Conservation (phyloP, 2,113 vertebrate genomes). For the Sylvietta virens region DNA sequence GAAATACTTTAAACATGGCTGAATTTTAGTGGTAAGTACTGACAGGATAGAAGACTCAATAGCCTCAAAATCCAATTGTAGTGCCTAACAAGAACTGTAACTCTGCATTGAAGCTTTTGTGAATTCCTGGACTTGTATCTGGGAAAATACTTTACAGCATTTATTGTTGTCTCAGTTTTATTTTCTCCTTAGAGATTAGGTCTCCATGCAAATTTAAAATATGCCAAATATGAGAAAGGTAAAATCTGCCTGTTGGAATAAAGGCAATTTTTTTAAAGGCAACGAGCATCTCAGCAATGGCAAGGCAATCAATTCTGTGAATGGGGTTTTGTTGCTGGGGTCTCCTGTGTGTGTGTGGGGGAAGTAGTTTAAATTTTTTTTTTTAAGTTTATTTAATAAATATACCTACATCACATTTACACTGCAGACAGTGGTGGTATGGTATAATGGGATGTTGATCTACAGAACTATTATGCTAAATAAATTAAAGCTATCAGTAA, state of each 20-base stretch:
- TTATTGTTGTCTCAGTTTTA: not conserved
- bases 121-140: slow-evolving; percentile 9
- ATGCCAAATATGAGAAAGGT: not conserved
- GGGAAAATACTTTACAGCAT: slow-evolving; percentile 1
- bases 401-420: not conserved
- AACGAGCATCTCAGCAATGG: not conserved
- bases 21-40: slow-evolving; percentile 22
- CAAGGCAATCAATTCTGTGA: not conserved
- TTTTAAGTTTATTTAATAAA: not conserved
- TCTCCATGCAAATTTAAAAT: not conserved
- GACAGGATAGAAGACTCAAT: slow-evolving; percentile 18
- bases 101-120: not conserved
- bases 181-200: not conserved
- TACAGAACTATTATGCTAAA: not conserved
- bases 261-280: not conserved
- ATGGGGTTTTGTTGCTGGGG: not conserved
- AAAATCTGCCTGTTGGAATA: not conserved
- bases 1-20: slow-evolving; percentile 6
- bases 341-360: not conserved
- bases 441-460: not conserved
- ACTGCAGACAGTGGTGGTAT: not conserved
- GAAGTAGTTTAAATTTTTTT: not conserved
- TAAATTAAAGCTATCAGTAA: not conserved
- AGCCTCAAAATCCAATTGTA: not conserved
- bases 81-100: slow-evolving; percentile 15